Evolutionary conservation across 2,113 vertebrate genomes (phyloP).

Genomic region (Tragelaphus buxtoni): DNA sequence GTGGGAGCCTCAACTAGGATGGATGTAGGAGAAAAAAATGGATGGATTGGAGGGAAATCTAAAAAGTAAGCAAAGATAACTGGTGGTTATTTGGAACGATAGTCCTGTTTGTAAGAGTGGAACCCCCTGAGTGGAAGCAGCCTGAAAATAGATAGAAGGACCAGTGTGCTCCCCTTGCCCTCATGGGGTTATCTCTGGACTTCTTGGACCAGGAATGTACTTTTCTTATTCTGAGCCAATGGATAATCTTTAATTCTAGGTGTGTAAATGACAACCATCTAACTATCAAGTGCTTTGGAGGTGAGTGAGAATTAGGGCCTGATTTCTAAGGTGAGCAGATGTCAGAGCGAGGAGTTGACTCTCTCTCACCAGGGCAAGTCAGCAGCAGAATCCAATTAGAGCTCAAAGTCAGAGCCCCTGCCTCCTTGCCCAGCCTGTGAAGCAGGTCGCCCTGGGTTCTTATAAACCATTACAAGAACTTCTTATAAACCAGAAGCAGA

Average conservation of each 20-base stretch:
- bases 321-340: background rate
- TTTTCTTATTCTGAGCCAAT: background rate
- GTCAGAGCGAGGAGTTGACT: background rate
- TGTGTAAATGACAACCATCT: background rate
- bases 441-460: background rate
- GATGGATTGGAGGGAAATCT: background rate
- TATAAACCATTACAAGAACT: accelerated
- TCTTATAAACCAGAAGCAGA: background rate
- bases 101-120: background rate
- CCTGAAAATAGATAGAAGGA: background rate
- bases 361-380: background rate
- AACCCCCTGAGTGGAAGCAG: background rate
- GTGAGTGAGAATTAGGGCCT: background rate
- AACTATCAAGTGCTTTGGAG: background rate
- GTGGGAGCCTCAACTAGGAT: background rate
- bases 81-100: background rate
- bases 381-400: background rate
- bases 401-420: background rate
- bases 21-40: background rate
- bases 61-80: background rate
- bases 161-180: background rate
- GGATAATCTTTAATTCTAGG: background rate
- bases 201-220: background rate
- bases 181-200: background rate
- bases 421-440: background rate